Conservation (phyloP, 2,797 vertebrate species). For the Hemitrygon akajei region DNA sequence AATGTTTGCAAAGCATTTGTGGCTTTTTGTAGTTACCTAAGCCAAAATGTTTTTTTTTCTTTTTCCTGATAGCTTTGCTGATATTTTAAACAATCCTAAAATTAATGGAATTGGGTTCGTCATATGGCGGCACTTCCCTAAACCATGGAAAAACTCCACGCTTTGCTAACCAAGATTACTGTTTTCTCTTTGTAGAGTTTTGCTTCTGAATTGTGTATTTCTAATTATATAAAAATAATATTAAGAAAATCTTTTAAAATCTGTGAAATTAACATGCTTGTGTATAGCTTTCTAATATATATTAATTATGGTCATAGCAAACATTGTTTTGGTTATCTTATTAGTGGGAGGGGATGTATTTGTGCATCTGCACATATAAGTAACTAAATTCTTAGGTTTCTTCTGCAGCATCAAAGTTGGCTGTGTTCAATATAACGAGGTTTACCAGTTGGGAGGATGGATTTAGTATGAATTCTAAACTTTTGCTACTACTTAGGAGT, state of each 20-base stretch:
- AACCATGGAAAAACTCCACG: conserved; percentile 92
- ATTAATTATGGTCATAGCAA: conserved; percentile 79
- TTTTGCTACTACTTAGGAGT: conserved; percentile 31
- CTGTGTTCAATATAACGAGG: conserved; percentile 64
- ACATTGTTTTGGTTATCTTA: conserved; percentile 75
- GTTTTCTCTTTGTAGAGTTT: conserved; percentile 98
- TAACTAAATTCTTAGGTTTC: conserved; percentile 73
- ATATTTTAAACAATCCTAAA: conserved; percentile 85
- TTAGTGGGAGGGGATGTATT: conserved; percentile 83
- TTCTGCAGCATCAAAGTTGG: conserved; percentile 69
- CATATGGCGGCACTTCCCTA: conserved; percentile 74
- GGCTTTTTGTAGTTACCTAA: conserved; percentile 99
- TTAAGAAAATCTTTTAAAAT: conserved; percentile 97
- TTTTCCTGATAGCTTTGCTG: conserved; percentile 87
- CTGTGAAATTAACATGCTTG: conserved; percentile 99
- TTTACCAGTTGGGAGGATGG: conserved; percentile 63
- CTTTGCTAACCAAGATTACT: conserved; percentile 91
- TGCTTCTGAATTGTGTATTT: conserved; percentile 99
- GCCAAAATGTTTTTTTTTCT: conserved; percentile 95
- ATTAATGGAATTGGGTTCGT: conserved; percentile 70
- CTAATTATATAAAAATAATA: conserved; percentile 99
- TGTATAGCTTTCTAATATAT: conserved; percentile 99
- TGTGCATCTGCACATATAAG: conserved; percentile 87
- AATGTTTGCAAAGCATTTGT: conserved; percentile 99
- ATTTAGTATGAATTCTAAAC: conserved; percentile 33